Base-by-base conservation (phyloP, 1,140 invertebrate genomes). In the Zaprionus lachaisei region DNA sequence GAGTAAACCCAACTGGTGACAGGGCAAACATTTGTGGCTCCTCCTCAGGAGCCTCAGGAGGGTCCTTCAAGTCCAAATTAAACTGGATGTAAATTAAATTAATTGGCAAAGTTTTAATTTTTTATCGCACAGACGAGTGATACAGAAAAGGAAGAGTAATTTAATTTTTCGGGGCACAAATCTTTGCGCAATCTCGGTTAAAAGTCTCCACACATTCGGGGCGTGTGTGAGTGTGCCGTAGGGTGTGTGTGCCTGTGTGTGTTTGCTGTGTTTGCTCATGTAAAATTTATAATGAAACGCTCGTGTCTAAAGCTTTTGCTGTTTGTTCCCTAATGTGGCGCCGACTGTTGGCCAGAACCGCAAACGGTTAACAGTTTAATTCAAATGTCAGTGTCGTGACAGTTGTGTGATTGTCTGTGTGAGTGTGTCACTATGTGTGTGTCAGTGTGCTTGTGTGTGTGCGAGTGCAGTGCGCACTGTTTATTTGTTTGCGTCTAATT, bases 61-160 rank as follows among this genome's bases (percentile, higher is more conserved):
- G 66, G 61, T 56, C 58, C 70, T 80, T 72, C 72, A 83, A 83
- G 66, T 15, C 22, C 47, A 77, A 68, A 72, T 77, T 68, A 64
- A 77, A 79, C 44, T 28, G 67, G 44, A 80, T 80, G 70, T 80
- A 80, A 89, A 89, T 87, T 80, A 83, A 87, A 89, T 87, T 83
- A 87, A 87, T 89, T 87, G 84, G 67, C 37, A 89, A 89, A 89
- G 84, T 87, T 89, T 89, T 72, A 87, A 78, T 74, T 87, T 83
- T 82, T 87, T 72, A 75, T 81, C 79, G 62, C 73, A 51, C 54
- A 44, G 17, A 37, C 44, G 60, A 57, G 28, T 69, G 57, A 71
- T 58, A 64, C 67, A 34, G 51, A 74, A 61, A 51, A 41, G 67
- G 20, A 60, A 65, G 64, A 78, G 83, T 78, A 83, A 87, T 87